Evolutionary conservation across 2,888 invertebrate genomes (phyloP).

Genomic region (Pseudococcus longispinus): DNA sequence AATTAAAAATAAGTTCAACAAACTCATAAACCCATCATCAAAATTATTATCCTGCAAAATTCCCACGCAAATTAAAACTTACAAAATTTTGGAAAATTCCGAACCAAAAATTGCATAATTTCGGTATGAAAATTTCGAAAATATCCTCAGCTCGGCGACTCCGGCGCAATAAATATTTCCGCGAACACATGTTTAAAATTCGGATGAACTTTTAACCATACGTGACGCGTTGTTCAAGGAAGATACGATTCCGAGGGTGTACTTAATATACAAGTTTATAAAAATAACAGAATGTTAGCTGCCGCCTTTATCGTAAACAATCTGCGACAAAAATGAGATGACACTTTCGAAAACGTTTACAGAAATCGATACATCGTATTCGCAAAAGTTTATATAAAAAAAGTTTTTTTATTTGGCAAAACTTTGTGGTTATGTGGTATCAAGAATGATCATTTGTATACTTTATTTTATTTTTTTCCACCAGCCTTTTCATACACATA

Average conservation of each 20-base stretch:
- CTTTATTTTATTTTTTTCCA: slow-evolving; percentile 21
- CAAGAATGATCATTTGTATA: slow-evolving; percentile 45
- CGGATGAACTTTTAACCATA: not conserved
- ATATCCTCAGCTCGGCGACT: not conserved
- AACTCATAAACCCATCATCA: too few species aligned
- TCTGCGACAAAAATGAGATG: slow-evolving; percentile 4
- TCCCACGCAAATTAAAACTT: too few species aligned
- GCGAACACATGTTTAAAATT: not conserved
- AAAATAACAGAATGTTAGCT: slow-evolving; percentile 15
- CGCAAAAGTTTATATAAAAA: slow-evolving; percentile 20
- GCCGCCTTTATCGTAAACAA: not conserved
- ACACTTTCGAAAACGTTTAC: slow-evolving; percentile 28
- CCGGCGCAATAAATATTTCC: not conserved
- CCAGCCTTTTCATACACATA: slow-evolving; percentile 17
- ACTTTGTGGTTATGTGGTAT: slow-evolving; percentile 32
- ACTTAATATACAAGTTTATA: slow-evolving; percentile 23
- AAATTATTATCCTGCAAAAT: too few species aligned
- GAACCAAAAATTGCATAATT: not conserved
- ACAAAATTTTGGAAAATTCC: not conserved
- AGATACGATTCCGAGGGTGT: not conserved
- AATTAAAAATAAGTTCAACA: too few species aligned
- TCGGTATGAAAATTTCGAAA: not conserved
- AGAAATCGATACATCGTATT: slow-evolving; percentile 11
- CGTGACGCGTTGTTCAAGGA: not conserved
- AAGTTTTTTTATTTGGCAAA: slow-evolving; percentile 14